Conservation (phyloP, 2,113 vertebrate species). For the Leptocoma aspasia region DNA sequence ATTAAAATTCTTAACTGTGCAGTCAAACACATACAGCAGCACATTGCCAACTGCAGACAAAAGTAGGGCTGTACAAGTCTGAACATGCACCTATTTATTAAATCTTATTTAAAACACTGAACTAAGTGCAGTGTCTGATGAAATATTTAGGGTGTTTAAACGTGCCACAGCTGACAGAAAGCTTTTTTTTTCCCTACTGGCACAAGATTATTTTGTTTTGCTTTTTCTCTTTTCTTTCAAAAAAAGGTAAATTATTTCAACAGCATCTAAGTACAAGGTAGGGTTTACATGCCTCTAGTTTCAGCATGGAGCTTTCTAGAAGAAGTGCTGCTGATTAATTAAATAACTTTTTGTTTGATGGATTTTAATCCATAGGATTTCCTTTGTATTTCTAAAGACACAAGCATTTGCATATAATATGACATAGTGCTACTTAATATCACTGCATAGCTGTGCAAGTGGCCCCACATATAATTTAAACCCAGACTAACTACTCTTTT, state of each 20-base stretch:
- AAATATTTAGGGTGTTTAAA: slow-evolving; percentile 80
- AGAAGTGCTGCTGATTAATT: not conserved
- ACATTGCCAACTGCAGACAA: slow-evolving; percentile 74
- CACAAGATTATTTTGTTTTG: not conserved
- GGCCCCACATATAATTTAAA: not conserved
- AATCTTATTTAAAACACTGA: slow-evolving; percentile 85
- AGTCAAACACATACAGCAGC: slow-evolving; percentile 63
- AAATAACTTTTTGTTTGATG: not conserved
- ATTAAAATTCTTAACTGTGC: slow-evolving; percentile 63
- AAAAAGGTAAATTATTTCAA: not conserved
- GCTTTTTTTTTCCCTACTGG: not conserved
- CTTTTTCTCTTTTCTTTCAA: not conserved
- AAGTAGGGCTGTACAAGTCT: slow-evolving; percentile 72
- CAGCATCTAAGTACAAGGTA: not conserved
- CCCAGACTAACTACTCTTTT: not conserved
- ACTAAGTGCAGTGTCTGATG: slow-evolving; percentile 86
- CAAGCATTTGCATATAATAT: not conserved
- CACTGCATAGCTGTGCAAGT: not conserved
- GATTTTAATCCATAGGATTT: not conserved
- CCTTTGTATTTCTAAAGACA: not conserved
- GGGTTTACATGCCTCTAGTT: not conserved
- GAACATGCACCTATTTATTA: slow-evolving; percentile 85
- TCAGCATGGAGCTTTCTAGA: not conserved
- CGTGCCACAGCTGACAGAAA: slow-evolving; percentile 68
- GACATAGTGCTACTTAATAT: not conserved